Evolutionary conservation across 2,888 invertebrate species (phyloP).

Genomic region (Platycheirus albimanus): DNA sequence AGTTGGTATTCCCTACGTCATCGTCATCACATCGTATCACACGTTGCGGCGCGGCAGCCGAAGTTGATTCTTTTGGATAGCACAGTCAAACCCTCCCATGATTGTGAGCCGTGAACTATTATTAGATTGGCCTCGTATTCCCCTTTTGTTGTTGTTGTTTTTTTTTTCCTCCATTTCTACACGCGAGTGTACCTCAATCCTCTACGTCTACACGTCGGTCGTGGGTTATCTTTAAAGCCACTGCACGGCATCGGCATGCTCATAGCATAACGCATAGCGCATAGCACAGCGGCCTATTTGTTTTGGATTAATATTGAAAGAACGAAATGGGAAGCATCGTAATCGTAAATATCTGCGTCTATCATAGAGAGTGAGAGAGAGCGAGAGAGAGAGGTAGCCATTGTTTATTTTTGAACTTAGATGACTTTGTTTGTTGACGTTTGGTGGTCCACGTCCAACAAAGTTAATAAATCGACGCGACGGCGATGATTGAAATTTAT

Average conservation of each 20-base stretch:
- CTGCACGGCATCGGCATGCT: too few relatives aligned
- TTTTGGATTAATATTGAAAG: slow-evolving; percentile 50
- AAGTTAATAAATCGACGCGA: slow-evolving; percentile 64
- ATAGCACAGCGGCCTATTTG: slow-evolving; percentile 48
- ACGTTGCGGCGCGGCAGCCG: background rate
- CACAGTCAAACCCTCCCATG: slow-evolving; percentile 61
- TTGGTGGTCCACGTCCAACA: slow-evolving; percentile 46
- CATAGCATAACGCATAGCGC: too few relatives aligned
- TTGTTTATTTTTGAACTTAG: slow-evolving; percentile 72
- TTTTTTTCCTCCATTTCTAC: background rate
- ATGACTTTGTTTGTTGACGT: slow-evolving; percentile 64
- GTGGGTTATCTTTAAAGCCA: slow-evolving; percentile 47
- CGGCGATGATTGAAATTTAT: slow-evolving; percentile 61
- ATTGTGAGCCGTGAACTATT: slow-evolving; percentile 69
- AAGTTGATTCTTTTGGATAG: slow-evolving; percentile 53
- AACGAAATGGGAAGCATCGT: slow-evolving; percentile 41
- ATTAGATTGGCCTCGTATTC: slow-evolving; percentile 74
- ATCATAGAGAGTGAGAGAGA: too few relatives aligned
- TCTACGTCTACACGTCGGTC: slow-evolving; percentile 2
- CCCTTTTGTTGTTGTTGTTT: slow-evolving; percentile 50
- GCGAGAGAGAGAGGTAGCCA: slow-evolving; percentile 14
- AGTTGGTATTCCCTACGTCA: slow-evolving; percentile 47
- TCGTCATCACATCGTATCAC: slow-evolving; percentile 15
- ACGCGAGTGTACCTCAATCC: too few relatives aligned
- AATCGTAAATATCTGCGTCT: background rate